Evolutionary conservation across 1,140 invertebrate species (phyloP).

Genomic region (Bombus confusus): DNA sequence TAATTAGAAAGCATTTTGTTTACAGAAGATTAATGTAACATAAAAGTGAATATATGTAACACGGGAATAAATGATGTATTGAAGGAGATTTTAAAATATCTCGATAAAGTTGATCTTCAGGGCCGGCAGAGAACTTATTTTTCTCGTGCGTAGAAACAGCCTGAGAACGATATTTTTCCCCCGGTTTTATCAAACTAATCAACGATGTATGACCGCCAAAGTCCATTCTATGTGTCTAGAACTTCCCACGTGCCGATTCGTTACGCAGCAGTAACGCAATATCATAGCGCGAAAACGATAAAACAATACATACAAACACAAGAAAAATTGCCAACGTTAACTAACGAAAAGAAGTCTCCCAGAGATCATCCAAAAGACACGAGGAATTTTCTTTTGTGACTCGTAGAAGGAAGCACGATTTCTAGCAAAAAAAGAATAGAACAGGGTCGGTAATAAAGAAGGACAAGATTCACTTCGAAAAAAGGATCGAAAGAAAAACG

Average conservation of each 20-base stretch:
- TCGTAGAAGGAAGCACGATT: neutral
- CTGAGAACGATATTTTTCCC: neutral
- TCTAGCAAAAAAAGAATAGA: neutral
- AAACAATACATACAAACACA: neutral
- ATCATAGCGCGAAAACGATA: neutral
- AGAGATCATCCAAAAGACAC: no score
- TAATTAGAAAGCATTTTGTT: no score
- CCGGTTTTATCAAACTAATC: neutral
- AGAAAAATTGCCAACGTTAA: neutral
- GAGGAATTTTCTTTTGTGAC: no score
- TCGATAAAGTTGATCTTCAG: neutral
- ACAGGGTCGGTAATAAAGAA: neutral
- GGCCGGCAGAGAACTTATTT: neutral
- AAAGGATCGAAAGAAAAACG: neutral
- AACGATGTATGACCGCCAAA: neutral
- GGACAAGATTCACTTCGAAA: neutral
- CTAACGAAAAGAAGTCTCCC: neutral
- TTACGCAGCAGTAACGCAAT: slow-evolving; percentile 10
- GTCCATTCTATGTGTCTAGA: neutral
- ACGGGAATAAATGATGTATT: no score
- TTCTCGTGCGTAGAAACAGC: neutral
- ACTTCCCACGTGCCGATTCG: slow-evolving; percentile 43
- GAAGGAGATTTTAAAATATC: neutral
- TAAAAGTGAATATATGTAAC: neutral
- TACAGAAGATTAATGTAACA: neutral